phyloP scores from a whole-genome alignment of 2,797 vertebrate genomes.

The Rhynchonycteris naso region DNA sequence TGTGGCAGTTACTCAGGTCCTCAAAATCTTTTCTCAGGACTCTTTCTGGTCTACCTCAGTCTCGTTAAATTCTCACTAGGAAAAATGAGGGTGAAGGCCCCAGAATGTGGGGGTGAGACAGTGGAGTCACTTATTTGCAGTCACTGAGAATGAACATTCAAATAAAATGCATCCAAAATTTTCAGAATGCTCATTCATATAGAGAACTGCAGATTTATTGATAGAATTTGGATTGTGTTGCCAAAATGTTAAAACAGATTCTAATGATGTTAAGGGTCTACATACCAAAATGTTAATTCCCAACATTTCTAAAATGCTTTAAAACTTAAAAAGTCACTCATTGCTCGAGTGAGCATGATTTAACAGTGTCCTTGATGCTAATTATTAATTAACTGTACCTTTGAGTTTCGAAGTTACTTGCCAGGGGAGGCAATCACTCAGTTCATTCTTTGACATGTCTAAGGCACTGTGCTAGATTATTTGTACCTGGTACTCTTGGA shows the following conservation, averaged over 20 bases:
- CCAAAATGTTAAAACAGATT: neutral
- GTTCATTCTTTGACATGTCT: neutral
- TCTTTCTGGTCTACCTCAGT: neutral
- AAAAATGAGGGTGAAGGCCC: neutral
- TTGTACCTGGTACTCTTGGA: neutral
- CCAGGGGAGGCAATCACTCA: neutral
- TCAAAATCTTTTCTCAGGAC: neutral
- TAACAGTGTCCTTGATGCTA: neutral
- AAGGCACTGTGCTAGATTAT: neutral
- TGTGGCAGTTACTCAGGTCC: neutral
- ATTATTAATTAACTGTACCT: neutral
- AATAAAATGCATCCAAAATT: neutral
- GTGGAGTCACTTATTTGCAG: neutral
- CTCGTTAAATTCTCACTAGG: neutral
- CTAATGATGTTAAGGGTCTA: neutral
- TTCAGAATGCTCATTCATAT: neutral
- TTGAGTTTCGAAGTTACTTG: neutral
- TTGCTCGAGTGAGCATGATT: neutral
- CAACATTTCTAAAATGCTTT: neutral
- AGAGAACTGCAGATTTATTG: neutral
- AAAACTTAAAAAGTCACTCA: neutral
- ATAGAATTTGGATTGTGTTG: neutral
- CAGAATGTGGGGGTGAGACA: neutral
- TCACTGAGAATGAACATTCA: neutral
- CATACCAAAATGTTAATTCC: neutral